Conservation (phyloP, 2,888 invertebrate species). For the Ochropacha duplaris region DNA sequence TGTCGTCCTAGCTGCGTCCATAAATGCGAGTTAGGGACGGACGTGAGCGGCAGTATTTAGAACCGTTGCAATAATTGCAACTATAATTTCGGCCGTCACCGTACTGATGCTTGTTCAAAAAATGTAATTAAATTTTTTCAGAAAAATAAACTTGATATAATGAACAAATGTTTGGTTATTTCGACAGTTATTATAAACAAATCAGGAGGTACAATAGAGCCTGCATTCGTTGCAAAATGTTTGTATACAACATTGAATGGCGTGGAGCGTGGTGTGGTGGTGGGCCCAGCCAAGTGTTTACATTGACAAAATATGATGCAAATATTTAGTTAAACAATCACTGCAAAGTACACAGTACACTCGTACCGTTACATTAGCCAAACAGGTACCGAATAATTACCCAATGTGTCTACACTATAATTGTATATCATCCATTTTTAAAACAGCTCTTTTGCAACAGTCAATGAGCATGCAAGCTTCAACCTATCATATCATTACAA, state of each 20-base stretch:
- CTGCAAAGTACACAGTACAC: neutral
- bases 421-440: neutral
- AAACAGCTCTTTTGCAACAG: neutral
- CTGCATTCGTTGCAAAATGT: neutral
- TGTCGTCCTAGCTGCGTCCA: neutral
- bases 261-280: neutral
- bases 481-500: neutral
- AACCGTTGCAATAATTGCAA: no score
- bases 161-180: neutral
- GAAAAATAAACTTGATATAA: neutral
- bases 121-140: no score
- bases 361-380: neutral
- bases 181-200: neutral
- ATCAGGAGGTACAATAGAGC: neutral
- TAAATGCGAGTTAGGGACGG: neutral
- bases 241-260: neutral
- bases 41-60: neutral
- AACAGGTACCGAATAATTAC: neutral
- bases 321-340: neutral
- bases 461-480: neutral
- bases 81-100: no score
- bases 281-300: neutral
- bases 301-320: neutral
- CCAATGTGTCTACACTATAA: neutral
- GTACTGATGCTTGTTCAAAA: neutral